These are phyloP conservation scores for Drosophila nigricruria DNA, from an alignment of 2,888 invertebrate species.

Conservation along the genomic window DNA sequence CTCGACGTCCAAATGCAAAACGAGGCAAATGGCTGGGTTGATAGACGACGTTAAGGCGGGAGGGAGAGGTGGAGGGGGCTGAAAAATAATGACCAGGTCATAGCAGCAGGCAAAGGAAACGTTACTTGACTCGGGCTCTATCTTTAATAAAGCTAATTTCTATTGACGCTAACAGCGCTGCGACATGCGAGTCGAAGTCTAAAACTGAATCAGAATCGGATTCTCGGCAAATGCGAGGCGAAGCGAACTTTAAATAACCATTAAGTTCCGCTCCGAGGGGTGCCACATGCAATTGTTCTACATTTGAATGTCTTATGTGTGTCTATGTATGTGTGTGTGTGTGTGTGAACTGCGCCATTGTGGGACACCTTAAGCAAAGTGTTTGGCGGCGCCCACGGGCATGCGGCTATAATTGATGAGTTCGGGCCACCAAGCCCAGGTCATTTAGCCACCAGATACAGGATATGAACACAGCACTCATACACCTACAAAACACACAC, in stretches of 20 bases:
- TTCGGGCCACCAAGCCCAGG: slow-evolving; percentile 71
- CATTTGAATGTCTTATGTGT: slow-evolving; percentile 44
- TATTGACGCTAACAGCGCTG: slow-evolving; percentile 72
- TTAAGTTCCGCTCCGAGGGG: slow-evolving; percentile 48
- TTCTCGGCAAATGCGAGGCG: slow-evolving; percentile 22
- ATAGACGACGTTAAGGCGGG: neutral
- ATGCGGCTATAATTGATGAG: slow-evolving; percentile 77
- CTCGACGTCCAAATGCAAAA: slow-evolving; percentile 68
- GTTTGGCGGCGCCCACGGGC: slow-evolving; percentile 55
- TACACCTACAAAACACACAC: neutral
- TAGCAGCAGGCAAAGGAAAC: slow-evolving; percentile 55
- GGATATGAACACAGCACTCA: slow-evolving; percentile 12
- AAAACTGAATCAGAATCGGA: slow-evolving; percentile 35
- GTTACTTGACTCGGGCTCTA: slow-evolving; percentile 59
- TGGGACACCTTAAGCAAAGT: slow-evolving; percentile 55
- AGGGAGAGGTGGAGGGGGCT: neutral
- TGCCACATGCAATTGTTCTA: slow-evolving; percentile 59
- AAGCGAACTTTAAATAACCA: slow-evolving; percentile 59
- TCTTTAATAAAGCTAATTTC: slow-evolving; percentile 80
- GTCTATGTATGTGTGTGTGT: neutral
- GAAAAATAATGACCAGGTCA: slow-evolving; percentile 57
- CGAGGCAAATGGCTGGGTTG: slow-evolving; percentile 8
- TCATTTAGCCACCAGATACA: slow-evolving; percentile 48
- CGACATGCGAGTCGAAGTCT: slow-evolving; percentile 68
- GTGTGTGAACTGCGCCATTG: slow-evolving; percentile 32